Evolutionary conservation across 2,113 vertebrate genomes (phyloP), one percentile per base, ranked within the genome.

Genomic region (Typhlomys cinereus): DNA sequence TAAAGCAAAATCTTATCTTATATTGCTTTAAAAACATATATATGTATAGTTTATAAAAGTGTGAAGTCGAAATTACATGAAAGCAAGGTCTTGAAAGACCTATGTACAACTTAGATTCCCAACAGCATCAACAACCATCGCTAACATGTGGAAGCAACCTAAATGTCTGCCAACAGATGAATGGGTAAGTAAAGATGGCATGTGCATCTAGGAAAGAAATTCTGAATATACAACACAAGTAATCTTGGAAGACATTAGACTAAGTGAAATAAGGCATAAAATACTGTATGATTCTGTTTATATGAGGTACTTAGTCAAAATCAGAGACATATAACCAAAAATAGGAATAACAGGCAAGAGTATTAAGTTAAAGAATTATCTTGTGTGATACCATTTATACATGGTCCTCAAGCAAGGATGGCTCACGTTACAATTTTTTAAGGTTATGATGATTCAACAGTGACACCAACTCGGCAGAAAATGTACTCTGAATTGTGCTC

Each of bases 1-100:
- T 86, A 90, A 64, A 85, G 48, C 25, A 81, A 95, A 82, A 62
- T 14, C 71, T 91, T 83, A 85, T 57, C 52, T 61, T 94, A 95
- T 88, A 88, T 89, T 71, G 54, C 36, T 89, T 70, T 48, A 66
- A 66, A 76, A 54, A 36, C 41, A 75, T 41, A 70, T 1, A 36
- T 50, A 10, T 88, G 2, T 91, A 91, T 25, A 92, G 79, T 36
- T 11, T 83, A 3, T 12, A 66, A 39, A 14, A 74, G n/a, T 70
- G 12, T 44, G 70, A 82, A 74, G 70, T n/a, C 80, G 29, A 78
- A 50, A 50, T 13, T 39, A 5, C 25, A 50, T 57, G 39, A 85
- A 54, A 74, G 3, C 10, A 62, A 34, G 52, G 20, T 67, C 36
- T 78, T 12, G 4, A 57, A 78, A 84, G 31, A 48, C 4, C 20